Evolutionary conservation across 2,797 vertebrate species (phyloP).

Genomic region (Ptychadena robeensis): DNA sequence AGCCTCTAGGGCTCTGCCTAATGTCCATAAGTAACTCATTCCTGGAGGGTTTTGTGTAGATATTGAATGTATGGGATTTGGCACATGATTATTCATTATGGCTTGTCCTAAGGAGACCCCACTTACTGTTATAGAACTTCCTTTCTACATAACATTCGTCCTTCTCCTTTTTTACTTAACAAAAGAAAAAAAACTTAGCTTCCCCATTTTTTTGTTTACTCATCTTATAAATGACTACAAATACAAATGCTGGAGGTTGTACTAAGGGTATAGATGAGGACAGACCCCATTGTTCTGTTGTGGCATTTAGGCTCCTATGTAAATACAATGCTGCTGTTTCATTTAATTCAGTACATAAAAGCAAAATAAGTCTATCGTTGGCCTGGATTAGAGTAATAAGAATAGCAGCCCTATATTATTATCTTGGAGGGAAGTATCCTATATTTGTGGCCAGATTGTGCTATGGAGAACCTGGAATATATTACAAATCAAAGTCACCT

Average conservation of each 20-base stretch:
- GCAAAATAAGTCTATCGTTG: background rate
- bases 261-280: background rate
- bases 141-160: too few species aligned
- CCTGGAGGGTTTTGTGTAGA: too few species aligned
- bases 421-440: background rate
- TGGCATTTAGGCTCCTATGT: background rate
- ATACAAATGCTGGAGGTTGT: background rate
- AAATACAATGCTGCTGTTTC: background rate
- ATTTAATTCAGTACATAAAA: background rate
- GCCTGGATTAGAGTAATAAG: background rate
- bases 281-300: background rate
- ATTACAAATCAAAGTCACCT: conserved; percentile 12
- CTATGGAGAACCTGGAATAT: background rate
- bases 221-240: background rate
- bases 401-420: conserved; percentile 1
- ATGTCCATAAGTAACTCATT: too few species aligned
- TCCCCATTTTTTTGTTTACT: background rate
- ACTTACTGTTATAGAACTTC: too few species aligned
- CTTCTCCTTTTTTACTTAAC: too few species aligned
- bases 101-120: too few species aligned
- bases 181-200: too few species aligned
- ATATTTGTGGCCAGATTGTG: conserved; percentile 1
- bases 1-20: too few species aligned
- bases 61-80: too few species aligned
- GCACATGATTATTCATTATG: too few species aligned